Evolutionary conservation across 2,797 vertebrate species (phyloP).

Genomic region (Propithecus perrieri): DNA sequence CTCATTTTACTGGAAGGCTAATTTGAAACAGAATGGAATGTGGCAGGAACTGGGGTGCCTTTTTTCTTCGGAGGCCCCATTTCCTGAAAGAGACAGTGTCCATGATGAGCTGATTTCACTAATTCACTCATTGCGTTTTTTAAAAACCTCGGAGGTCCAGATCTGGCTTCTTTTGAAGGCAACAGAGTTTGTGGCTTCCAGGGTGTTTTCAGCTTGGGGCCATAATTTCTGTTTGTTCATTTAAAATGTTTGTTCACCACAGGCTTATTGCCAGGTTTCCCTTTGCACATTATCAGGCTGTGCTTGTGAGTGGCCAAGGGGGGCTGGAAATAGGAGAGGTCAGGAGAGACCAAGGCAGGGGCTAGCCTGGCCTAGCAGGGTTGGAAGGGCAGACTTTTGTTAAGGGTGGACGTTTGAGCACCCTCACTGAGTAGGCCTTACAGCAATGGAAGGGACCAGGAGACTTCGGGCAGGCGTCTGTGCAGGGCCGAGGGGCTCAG

Average conservation of each 20-base stretch:
- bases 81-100: conserved; percentile 56
- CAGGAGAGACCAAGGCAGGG: not conserved
- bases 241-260: conserved; percentile 26
- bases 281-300: conserved; percentile 6
- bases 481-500: not conserved
- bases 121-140: not conserved
- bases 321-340: not conserved
- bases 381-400: not conserved
- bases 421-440: not conserved
- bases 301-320: not conserved
- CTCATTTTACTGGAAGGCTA: conserved; percentile 62
- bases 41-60: conserved; percentile 24
- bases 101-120: not conserved
- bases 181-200: conserved; percentile 35
- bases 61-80: conserved; percentile 54
- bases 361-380: not conserved
- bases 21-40: conserved; percentile 66
- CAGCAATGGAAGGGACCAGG: not conserved
- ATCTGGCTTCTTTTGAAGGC: conserved; percentile 37
- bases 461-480: not conserved
- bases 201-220: conserved; percentile 48
- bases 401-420: not conserved
- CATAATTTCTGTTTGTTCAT: conserved; percentile 53
- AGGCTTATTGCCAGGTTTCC: conserved; percentile 13
- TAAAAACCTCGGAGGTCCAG: not conserved